Evolutionary conservation across 2,113 vertebrate species (phyloP).

Genomic region (Ia io): DNA sequence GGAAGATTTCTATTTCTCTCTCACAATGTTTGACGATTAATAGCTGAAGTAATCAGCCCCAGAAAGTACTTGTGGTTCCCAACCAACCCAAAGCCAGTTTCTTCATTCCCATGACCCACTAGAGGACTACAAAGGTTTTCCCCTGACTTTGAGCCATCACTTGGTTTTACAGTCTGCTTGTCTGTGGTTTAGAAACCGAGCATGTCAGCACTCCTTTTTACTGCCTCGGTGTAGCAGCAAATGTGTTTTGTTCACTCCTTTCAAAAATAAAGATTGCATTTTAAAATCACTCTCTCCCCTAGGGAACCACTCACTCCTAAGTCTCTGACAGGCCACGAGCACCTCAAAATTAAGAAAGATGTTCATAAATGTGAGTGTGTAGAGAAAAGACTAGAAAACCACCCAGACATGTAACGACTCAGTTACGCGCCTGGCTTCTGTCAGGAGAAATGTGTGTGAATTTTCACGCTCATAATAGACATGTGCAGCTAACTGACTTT

Average conservation of each 20-base stretch:
- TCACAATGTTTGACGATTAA: conserved; percentile 44
- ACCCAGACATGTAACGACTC: conserved; percentile 70
- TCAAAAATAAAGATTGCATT: conserved; percentile 74
- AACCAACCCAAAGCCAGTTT: conserved; percentile 32
- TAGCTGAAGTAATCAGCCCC: background rate
- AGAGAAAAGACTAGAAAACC: conserved; percentile 70
- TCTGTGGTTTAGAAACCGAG: conserved; percentile 66
- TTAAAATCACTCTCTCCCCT: conserved; percentile 69
- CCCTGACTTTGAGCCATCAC: conserved; percentile 65
- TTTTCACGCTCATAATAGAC: conserved; percentile 79
- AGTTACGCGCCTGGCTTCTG: conserved; percentile 73
- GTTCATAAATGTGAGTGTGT: conserved; percentile 67
- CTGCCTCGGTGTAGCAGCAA: conserved; percentile 66
- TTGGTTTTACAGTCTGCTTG: conserved; percentile 67
- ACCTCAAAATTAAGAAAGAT: conserved; percentile 81
- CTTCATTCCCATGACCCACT: background rate
- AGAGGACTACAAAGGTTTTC: conserved; percentile 28
- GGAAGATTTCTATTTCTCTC: conserved; percentile 50
- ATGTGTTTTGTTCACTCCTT: conserved; percentile 72
- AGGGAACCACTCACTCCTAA: conserved; percentile 68
- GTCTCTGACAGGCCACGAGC: conserved; percentile 64
- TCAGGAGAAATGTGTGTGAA: conserved; percentile 69
- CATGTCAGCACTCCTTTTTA: conserved; percentile 67
- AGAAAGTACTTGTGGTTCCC: conserved; percentile 32
- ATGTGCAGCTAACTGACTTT: conserved; percentile 81